Evolutionary conservation across 30 jellyfish, hydroid and myxozoan genomes (phyloP).

Genomic region (Aurelia sp.): DNA sequence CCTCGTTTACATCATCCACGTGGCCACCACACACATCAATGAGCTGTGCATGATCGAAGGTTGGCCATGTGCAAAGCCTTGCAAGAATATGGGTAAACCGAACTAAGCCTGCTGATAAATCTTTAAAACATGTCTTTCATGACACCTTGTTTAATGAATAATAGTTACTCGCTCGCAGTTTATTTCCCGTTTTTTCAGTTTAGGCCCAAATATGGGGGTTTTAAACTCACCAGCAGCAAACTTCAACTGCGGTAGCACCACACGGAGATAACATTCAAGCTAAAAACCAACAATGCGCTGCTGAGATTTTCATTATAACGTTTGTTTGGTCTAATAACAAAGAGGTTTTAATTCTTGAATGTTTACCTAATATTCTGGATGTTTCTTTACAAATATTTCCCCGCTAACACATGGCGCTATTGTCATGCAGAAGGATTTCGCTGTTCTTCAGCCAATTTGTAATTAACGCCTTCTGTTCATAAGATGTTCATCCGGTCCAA

Average conservation of each 20-base stretch:
- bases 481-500: neutral
- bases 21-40: too few species aligned
- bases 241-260: too few species aligned
- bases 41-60: too few species aligned
- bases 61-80: too few species aligned
- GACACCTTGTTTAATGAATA: neutral
- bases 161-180: neutral
- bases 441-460: neutral
- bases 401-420: slow-evolving; percentile 16
- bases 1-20: too few species aligned
- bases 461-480: neutral
- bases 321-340: slow-evolving; percentile 5
- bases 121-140: neutral
- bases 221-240: neutral
- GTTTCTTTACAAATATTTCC: slow-evolving; percentile 5
- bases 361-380: neutral
- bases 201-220: neutral
- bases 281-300: neutral
- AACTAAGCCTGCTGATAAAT: neutral
- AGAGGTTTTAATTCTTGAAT: neutral
- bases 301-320: neutral
- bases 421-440: neutral
- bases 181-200: neutral
- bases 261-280: neutral
- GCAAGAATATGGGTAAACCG: neutral